phyloP scores from a whole-genome alignment of 2,113 vertebrate species.

The Psophia crepitans region DNA sequence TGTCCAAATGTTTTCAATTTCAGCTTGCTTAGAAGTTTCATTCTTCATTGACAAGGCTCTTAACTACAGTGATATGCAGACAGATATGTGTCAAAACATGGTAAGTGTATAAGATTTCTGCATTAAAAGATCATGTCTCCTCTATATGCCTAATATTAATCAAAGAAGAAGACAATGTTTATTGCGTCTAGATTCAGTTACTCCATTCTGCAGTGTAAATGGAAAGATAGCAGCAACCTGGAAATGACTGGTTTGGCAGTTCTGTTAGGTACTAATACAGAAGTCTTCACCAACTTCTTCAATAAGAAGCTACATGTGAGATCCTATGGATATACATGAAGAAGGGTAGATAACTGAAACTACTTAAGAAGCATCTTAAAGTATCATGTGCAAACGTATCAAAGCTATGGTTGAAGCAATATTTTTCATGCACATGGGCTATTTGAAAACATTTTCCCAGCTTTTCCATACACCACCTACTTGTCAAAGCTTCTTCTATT shows the following conservation, averaged over 20 bases:
- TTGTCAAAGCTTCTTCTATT: background rate
- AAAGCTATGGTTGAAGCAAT: background rate
- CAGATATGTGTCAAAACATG: background rate
- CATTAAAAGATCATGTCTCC: background rate
- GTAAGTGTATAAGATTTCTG: background rate
- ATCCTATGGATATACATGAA: background rate
- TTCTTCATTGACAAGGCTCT: background rate
- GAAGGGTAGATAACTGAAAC: background rate
- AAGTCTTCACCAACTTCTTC: background rate
- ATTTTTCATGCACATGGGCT: background rate
- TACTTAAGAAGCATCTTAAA: background rate
- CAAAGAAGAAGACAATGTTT: background rate
- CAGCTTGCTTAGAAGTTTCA: background rate
- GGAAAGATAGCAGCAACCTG: background rate
- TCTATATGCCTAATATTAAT: background rate
- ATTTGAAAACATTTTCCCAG: background rate
- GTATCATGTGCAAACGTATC: background rate
- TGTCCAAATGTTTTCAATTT: background rate
- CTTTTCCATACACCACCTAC: background rate
- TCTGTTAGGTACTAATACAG: background rate
- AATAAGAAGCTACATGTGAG: background rate
- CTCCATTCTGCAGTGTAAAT: background rate
- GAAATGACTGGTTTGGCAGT: background rate
- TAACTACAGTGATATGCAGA: background rate
- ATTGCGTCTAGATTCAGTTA: background rate